phyloP scores from a whole-genome alignment of 2,113 vertebrate genomes.

The Pleuronectes platessa region DNA sequence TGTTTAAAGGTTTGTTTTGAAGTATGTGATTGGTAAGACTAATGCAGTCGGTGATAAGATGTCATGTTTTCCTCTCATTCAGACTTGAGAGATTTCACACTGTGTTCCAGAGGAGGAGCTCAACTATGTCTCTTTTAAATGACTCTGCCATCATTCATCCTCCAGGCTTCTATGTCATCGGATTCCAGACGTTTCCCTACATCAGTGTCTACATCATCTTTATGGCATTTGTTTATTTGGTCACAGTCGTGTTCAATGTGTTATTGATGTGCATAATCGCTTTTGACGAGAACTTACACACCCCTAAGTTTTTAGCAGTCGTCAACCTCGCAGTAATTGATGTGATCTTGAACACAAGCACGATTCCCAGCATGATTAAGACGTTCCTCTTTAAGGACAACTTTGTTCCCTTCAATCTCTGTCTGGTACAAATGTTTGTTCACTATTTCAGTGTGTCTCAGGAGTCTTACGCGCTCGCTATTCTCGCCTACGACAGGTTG shows the following conservation, averaged over 20 bases:
- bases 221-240: constrained; percentile 51
- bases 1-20: neutral
- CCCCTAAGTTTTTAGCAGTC: constrained; percentile 65
- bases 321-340: constrained; percentile 61
- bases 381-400: constrained; percentile 54
- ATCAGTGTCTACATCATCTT: constrained; percentile 56
- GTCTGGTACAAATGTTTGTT: constrained; percentile 58
- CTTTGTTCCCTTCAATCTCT: constrained; percentile 59
- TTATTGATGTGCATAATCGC: constrained; percentile 51
- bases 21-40: neutral
- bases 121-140: constrained; percentile 40
- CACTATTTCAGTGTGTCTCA: constrained; percentile 36
- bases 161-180: constrained; percentile 62
- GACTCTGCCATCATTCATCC: constrained; percentile 52
- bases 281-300: constrained; percentile 49
- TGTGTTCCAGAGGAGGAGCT: neutral
- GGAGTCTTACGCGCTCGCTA: constrained; percentile 47
- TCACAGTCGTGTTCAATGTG: constrained; percentile 52
- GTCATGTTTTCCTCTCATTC: neutral
- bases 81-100: neutral
- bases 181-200: constrained; percentile 38
- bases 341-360: constrained; percentile 48
- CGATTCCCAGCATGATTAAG: constrained; percentile 67
- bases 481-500: constrained; percentile 66
- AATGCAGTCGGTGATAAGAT: neutral